Base-by-base conservation (phyloP, 2,888 invertebrate genomes). In the Sclerodermus sp. region DNA sequence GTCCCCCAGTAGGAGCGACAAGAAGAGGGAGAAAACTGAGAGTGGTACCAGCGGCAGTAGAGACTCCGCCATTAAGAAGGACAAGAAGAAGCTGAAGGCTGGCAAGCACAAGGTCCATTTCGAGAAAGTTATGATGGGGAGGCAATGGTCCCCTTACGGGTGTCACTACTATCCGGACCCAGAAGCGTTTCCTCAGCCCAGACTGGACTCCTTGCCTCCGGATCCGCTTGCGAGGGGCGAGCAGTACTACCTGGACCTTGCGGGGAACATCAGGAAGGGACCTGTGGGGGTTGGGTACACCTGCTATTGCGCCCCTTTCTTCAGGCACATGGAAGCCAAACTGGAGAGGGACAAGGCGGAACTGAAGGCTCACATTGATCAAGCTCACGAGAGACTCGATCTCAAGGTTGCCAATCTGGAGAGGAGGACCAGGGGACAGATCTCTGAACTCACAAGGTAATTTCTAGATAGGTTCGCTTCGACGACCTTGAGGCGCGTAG, bases 211-310 rank as follows among this genome's bases (percentile, higher is more conserved):
- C 45, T 79, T 94, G 56, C 94, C 94, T 58, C 84, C 89, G 74
- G 93, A 93, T 76, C 93, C 93, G 0, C 80, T 94, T 15, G 85
- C 84, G 66, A 87, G 88, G 68, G 96, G 96, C 53, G 93, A 95
- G 79, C 95, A 96, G 77, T 96, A 96, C 78, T 97, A 90, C 78
- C 82, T 96, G 62, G 96, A 96, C 77, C 83, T 97, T 60, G 95
- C 94, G 12, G 96, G 96, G 1, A 95, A 96, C 73, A 92, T 96
- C 55, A 88, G 93, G 66, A 96, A 96, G 80, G 96, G 96, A 1
- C 96, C 96, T 0, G 88, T 95, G n/a, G 95, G 96, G 0, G 89
- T 93, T 1, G 93, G 94, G 0, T 92, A 93, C 75, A 91, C 91
- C 0, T 95, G 94, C 77, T 93, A 93, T 73, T 96, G 96, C 74